Conservation (phyloP, 2,797 vertebrate genomes). For the Lutra lutra region DNA sequence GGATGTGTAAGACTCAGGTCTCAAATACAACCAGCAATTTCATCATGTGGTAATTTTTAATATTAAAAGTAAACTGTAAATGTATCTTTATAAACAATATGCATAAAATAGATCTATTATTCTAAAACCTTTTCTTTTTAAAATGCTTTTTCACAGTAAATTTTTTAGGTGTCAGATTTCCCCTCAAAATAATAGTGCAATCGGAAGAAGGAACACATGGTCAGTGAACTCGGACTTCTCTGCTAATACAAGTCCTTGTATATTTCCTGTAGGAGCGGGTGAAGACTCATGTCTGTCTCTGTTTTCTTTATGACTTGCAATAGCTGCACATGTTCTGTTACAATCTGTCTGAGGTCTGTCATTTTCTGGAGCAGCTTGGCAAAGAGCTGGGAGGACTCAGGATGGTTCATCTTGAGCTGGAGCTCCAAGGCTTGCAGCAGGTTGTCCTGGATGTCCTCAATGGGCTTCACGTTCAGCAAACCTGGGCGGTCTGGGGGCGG, state of each 20-base stretch:
- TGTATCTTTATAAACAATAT: conserved; percentile 92
- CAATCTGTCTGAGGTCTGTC: conserved; percentile 98
- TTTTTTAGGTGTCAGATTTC: conserved; percentile 87
- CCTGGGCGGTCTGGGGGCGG: conserved; percentile 93
- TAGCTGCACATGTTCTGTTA: conserved; percentile 96
- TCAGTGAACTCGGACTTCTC: conserved; percentile 73
- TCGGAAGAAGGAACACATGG: conserved; percentile 83
- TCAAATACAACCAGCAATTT: conserved; percentile 84
- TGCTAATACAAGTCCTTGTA: conserved; percentile 96
- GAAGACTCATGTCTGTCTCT: conserved; percentile 95
- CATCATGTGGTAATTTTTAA: conserved; percentile 89
- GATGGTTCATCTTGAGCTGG: conserved; percentile 97
- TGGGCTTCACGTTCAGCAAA: conserved; percentile 97
- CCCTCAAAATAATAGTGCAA: conserved; percentile 89
- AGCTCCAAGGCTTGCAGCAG: conserved; percentile 96
- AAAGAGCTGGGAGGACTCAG: conserved; percentile 96
- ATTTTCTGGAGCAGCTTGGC: conserved; percentile 99
- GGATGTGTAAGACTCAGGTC: conserved; percentile 49
- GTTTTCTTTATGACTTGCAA: conserved; percentile 97
- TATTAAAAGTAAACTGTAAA: conserved; percentile 92
- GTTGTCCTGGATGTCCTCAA: conserved; percentile 97
- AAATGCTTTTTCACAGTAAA: conserved; percentile 91
- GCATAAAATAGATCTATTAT: conserved; percentile 91
- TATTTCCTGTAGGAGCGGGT: conserved; percentile 98
- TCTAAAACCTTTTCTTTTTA: conserved; percentile 86